Conservation (phyloP, 1,140 invertebrate species). For the Panulirus ornatus region DNA sequence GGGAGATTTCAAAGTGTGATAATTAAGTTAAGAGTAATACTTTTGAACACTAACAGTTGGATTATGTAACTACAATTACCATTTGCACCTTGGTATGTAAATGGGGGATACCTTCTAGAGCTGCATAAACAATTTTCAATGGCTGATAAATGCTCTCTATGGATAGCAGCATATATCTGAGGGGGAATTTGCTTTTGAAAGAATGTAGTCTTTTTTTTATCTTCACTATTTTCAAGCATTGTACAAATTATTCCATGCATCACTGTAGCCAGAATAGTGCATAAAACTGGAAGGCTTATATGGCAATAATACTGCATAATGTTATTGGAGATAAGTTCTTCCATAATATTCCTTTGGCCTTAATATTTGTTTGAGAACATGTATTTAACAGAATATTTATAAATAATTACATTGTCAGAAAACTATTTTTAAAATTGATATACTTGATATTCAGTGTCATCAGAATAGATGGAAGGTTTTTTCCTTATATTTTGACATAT, state of each 20-base stretch:
- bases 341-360: constrained; percentile 74
- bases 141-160: constrained; percentile 33
- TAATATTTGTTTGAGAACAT: constrained; percentile 71
- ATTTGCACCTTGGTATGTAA: constrained; percentile 32
- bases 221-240: constrained; percentile 63
- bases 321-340: constrained; percentile 72
- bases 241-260: constrained; percentile 72
- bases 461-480: constrained; percentile 68
- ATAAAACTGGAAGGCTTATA: constrained; percentile 71
- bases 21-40: constrained; percentile 38
- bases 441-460: constrained; percentile 72
- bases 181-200: constrained; percentile 59
- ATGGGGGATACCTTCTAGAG: neutral
- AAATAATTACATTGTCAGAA: constrained; percentile 72
- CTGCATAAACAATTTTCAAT: constrained; percentile 29
- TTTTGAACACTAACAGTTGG: constrained; percentile 26
- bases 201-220: constrained; percentile 40
- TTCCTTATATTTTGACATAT: constrained; percentile 72
- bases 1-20: constrained; percentile 48
- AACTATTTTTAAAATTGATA: constrained; percentile 74
- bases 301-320: constrained; percentile 68
- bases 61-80: constrained; percentile 12
- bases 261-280: constrained; percentile 68
- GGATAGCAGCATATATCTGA: constrained; percentile 43
- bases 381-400: constrained; percentile 69